Base-by-base conservation (phyloP, 1,140 invertebrate genomes). In the Lerema accius region DNA sequence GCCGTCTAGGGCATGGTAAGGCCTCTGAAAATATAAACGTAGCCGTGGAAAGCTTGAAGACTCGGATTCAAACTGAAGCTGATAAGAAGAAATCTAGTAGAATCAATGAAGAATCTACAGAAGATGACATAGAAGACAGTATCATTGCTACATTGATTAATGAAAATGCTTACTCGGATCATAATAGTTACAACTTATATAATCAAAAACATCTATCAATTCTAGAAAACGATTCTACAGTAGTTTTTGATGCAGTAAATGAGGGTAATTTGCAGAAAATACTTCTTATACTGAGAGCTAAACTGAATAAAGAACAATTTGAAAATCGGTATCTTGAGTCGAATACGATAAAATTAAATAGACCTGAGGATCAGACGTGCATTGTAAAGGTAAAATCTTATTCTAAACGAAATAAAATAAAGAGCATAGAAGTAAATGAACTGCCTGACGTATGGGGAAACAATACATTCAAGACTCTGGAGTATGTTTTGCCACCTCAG, bases 401-500 rank as follows among this genome's bases (percentile, higher is more conserved):
- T 67, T 90, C 87, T 1, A 86, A 67, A 51, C 81, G 77, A 19
- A 59, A 73, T 16, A 15, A 39, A n/a, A 56, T 48, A 19, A 68
- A 62, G 43, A 69, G 63, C 32, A 64, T 75, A 64, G 45, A 64
- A 28, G 6, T 76, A 11, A 26, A 66, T 32, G 17, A 49, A 4
- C 28, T 23, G 13, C 77, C 80, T n/a, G 80, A 88, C 63, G 71
- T 90, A 45, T 88, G 83, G 83, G 78, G 80, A 9, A 70, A 67
- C 11, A 59, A 55, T 23, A 42, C 26, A 39, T 67, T 82, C 56
- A 63, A 49, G 16, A 39, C 23, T 4, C 37, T 73, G 11, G 58
- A 76, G 4, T 77, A 76, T 78, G 72, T 87, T 3, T 50, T 90
- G 3, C 87, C 87, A 16, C 84, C 85, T n/a, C 73, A 89, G 42